Evolutionary conservation across 2,888 invertebrate genomes (phyloP).

Genomic region (Rotaria sp.): DNA sequence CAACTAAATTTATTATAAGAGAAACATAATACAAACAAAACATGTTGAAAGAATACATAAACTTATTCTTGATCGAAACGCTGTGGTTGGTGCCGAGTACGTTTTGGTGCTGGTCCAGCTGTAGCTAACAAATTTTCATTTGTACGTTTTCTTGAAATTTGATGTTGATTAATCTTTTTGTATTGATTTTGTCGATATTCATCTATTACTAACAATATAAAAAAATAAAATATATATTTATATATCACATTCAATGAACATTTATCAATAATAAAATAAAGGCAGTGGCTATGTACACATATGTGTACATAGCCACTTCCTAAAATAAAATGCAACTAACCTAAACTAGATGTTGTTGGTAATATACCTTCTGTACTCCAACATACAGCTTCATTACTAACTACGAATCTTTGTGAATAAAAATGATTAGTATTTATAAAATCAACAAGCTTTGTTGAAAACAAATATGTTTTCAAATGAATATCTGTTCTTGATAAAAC

Average conservation of each 20-base stretch:
- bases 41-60: too few species aligned
- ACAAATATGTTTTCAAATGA: neutral
- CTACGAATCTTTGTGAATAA: neutral
- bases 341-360: neutral
- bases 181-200: neutral
- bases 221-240: too few species aligned
- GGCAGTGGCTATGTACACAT: too few species aligned
- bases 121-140: neutral
- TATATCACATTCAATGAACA: too few species aligned
- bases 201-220: neutral
- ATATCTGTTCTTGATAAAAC: neutral
- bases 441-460: neutral
- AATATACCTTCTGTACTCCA: neutral
- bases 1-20: too few species aligned
- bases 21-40: too few species aligned
- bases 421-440: neutral
- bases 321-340: neutral
- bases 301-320: too few species aligned
- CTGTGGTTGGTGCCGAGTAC: neutral
- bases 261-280: too few species aligned
- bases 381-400: neutral
- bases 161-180: too few species aligned
- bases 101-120: neutral
- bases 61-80: too few species aligned
- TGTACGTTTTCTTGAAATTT: neutral